Conservation (phyloP, 2,113 vertebrate genomes). For the Tautogolabrus adspersus region DNA sequence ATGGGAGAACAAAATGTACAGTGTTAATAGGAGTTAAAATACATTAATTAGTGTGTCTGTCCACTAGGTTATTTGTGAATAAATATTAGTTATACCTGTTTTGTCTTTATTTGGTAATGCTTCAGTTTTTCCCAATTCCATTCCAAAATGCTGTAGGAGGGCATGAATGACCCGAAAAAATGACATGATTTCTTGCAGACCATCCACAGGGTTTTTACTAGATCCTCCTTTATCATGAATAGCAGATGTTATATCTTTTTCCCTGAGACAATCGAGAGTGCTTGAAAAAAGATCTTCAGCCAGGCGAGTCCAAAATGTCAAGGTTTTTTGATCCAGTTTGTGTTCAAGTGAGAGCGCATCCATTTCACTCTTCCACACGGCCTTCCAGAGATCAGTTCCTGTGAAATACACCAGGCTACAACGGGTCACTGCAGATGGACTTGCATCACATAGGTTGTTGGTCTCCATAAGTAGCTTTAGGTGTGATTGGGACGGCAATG, state of each 20-base stretch:
- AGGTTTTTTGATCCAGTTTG: constrained; percentile 66
- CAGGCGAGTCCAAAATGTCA: constrained; percentile 79
- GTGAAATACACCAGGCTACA: constrained; percentile 84
- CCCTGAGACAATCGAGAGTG: constrained; percentile 75
- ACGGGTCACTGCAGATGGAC: constrained; percentile 80
- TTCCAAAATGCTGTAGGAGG: constrained; percentile 78
- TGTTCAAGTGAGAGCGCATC: constrained; percentile 73
- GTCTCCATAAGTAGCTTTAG: constrained; percentile 86
- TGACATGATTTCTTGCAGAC: constrained; percentile 84
- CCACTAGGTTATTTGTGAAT: background rate
- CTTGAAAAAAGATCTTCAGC: constrained; percentile 83
- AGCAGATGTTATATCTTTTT: constrained; percentile 65
- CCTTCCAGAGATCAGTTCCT: constrained; percentile 83
- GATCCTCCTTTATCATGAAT: constrained; percentile 58
- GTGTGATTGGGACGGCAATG: constrained; percentile 44
- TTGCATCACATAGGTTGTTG: constrained; percentile 77
- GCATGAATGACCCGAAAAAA: constrained; percentile 83
- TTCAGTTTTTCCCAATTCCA: constrained; percentile 27
- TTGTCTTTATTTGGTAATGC: constrained; percentile 16
- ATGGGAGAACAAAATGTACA: background rate
- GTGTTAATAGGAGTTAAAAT: background rate
- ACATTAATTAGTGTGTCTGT: background rate
- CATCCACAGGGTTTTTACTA: constrained; percentile 48
- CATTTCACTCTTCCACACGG: constrained; percentile 82
- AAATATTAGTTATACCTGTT: constrained; percentile 44